These are phyloP conservation scores for Brachypalpus laphriformis DNA, from an alignment of 2,888 invertebrate genomes.

Conservation along the genomic window DNA sequence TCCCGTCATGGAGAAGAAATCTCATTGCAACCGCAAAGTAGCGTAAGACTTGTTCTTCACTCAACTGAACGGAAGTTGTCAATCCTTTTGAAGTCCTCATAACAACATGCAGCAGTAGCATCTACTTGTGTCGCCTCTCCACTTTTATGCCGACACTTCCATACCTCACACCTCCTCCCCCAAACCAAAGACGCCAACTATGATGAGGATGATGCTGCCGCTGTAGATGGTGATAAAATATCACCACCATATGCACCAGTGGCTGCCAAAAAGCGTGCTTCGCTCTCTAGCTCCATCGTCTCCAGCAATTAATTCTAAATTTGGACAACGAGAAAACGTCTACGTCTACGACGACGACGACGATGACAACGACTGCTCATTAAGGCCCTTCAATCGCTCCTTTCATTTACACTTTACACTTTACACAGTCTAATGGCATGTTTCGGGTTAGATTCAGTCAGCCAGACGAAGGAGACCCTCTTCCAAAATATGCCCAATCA, in stretches of 20 bases:
- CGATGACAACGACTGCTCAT: conserved; percentile 40
- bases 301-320: conserved; percentile 62
- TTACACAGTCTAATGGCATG: conserved; percentile 16
- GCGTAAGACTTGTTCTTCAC: conserved; percentile 34
- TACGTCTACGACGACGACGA: background rate
- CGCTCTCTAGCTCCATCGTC: conserved; percentile 19
- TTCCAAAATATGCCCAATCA: conserved; percentile 27
- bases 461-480: background rate
- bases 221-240: conserved; percentile 40
- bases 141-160: conserved; percentile 10
- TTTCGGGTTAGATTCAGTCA: conserved; percentile 1
- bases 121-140: conserved; percentile 22
- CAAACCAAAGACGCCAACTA: background rate
- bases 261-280: conserved; percentile 41
- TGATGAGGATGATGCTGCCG: background rate
- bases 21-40: background rate
- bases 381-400: conserved; percentile 31
- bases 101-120: conserved; percentile 24
- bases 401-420: conserved; percentile 2
- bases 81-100: conserved; percentile 66
- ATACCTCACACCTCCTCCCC: background rate
- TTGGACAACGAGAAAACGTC: conserved; percentile 38
- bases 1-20: background rate
- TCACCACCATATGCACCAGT: conserved; percentile 33
- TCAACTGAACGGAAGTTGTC: conserved; percentile 57